A percentile compares a stretch with the other conserved stretches of the same genome.
Conservation (phyloP, 2,888 invertebrate genomes). For the Tillus elongatus region DNA sequence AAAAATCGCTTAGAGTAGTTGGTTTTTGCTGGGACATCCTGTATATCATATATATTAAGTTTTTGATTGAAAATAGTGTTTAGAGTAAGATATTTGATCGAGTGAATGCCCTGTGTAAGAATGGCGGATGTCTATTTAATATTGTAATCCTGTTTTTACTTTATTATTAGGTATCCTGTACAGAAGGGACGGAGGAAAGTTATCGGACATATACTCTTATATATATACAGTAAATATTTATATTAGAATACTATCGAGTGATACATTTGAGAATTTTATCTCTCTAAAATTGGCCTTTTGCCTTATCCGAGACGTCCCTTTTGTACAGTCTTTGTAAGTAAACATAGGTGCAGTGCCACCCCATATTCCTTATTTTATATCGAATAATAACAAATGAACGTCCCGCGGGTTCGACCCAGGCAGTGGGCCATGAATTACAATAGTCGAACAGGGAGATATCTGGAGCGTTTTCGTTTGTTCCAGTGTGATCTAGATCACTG, state of each 20-base stretch:
- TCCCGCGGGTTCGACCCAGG: conserved; percentile 33
- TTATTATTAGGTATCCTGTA: too few species aligned
- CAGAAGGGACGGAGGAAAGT: too few species aligned
- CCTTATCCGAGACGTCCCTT: too few species aligned
- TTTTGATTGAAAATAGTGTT: conserved; percentile 28
- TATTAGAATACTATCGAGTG: too few species aligned
- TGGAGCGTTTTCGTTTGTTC: conserved; percentile 31
- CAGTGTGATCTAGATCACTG: conserved; percentile 31
- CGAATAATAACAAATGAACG: conserved; percentile 22
- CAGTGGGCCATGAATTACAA: conserved; percentile 33
- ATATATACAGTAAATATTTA: too few species aligned
- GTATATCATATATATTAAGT: too few species aligned
- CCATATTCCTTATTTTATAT: conserved; percentile 22
- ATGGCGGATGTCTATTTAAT: conserved; percentile 23
- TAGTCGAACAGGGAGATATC: conserved; percentile 40
- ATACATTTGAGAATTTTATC: too few species aligned
- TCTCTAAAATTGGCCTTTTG: too few species aligned
- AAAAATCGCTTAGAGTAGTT: too few species aligned
- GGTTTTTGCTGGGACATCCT: too few species aligned
- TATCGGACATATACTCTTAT: too few species aligned
- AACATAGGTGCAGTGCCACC: conserved; percentile 29
- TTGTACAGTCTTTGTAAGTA: too few species aligned
- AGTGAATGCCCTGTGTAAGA: conserved; percentile 30
- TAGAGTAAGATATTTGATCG: conserved; percentile 28
- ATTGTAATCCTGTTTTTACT: conserved; percentile 29